Evolutionary conservation across 2,888 invertebrate species (phyloP).

Genomic region (Callimorpha dominula): DNA sequence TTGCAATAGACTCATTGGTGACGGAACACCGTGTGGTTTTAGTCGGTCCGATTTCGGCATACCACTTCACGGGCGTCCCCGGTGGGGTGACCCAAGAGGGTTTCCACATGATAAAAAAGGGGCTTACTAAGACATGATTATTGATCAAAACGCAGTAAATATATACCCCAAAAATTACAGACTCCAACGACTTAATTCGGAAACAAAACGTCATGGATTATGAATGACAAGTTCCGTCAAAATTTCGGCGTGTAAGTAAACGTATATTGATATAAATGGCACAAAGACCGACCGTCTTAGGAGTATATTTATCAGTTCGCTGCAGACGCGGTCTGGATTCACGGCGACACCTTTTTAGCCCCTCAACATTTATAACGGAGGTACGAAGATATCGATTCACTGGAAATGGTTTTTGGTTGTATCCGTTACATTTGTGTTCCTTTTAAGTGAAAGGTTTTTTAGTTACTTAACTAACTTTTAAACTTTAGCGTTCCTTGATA

Average conservation of each 20-base stretch:
- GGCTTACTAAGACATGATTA: neutral
- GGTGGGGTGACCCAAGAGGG: no score
- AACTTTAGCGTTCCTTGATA: no score
- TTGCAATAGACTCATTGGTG: no score
- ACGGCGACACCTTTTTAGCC: constrained; percentile 81
- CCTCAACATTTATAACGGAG: constrained; percentile 77
- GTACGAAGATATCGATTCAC: constrained; percentile 42
- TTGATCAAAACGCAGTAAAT: neutral
- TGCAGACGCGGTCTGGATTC: constrained; percentile 72
- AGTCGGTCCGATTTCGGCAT: no score
- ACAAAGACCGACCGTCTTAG: constrained; percentile 60
- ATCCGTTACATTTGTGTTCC: neutral
- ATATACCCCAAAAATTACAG: neutral
- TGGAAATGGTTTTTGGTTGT: constrained; percentile 48
- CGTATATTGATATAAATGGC: constrained; percentile 76
- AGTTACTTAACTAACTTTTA: no score
- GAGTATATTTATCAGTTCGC: constrained; percentile 78
- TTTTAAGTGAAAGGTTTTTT: neutral
- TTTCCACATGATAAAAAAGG: no score
- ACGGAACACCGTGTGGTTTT: no score
- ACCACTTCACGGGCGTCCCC: no score
- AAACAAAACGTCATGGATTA: constrained; percentile 23
- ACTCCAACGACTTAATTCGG: neutral
- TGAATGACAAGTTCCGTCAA: constrained; percentile 23
- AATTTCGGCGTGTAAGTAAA: constrained; percentile 30